phyloP scores from a whole-genome alignment of 2,888 invertebrate genomes.

The Stratiomys singularior region DNA sequence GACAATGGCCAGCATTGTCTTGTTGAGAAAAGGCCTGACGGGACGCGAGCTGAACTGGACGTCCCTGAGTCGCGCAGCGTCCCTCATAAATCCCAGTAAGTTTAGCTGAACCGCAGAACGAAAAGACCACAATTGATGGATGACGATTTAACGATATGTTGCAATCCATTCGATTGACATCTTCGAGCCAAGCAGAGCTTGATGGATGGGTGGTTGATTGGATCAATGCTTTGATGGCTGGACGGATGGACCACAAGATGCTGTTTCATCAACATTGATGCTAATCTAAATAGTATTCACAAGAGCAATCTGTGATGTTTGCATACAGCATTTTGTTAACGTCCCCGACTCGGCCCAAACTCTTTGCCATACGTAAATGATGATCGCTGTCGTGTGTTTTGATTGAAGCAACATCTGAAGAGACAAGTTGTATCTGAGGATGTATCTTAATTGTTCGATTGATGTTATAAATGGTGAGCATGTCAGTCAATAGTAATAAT shows the following conservation, averaged over 20 bases:
- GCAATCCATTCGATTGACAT: constrained; percentile 63
- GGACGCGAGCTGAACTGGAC: neutral
- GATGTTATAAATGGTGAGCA: constrained; percentile 48
- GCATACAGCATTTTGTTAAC: constrained; percentile 37
- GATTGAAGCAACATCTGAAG: constrained; percentile 16
- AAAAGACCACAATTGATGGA: constrained; percentile 60
- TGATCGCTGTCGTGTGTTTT: constrained; percentile 25
- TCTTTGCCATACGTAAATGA: constrained; percentile 21
- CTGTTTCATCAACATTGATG: constrained; percentile 36
- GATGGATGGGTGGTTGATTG: constrained; percentile 31
- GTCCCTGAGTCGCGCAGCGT: constrained; percentile 36
- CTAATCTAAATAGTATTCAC: constrained; percentile 35
- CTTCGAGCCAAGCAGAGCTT: neutral
- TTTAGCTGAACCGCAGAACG: constrained; percentile 20
- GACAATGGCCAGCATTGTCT: constrained; percentile 33
- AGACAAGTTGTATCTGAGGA: constrained; percentile 47
- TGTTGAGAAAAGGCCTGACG: neutral
- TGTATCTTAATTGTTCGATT: constrained; percentile 52
- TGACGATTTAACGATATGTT: constrained; percentile 63
- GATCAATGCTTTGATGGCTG: neutral
- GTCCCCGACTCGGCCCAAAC: neutral
- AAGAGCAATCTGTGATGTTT: constrained; percentile 3
- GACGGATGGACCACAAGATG: constrained; percentile 1
- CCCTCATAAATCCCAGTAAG: constrained; percentile 24
- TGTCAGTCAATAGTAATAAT: constrained; percentile 51